These are phyloP conservation scores for Valencia hispanica DNA, from an alignment of 2,797 vertebrate species.

Conservation along the genomic window DNA sequence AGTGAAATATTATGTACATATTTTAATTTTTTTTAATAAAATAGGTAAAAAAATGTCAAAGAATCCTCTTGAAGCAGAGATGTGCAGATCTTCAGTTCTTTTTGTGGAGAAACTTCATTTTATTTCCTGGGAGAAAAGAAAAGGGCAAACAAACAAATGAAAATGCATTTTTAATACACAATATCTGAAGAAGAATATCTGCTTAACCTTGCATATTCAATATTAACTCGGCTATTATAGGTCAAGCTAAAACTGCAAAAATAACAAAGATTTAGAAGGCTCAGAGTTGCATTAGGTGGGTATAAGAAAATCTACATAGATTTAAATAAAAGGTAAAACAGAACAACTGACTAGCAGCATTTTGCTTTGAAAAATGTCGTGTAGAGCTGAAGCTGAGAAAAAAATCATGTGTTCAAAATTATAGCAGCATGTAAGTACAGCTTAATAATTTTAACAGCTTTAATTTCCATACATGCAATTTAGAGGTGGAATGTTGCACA, in stretches of 20 bases:
- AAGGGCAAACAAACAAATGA: constrained; percentile 32
- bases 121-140: constrained; percentile 86
- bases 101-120: constrained; percentile 99
- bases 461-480: neutral
- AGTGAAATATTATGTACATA: constrained; percentile 94
- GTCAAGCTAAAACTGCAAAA: neutral
- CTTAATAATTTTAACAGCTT: neutral
- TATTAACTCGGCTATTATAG: neutral
- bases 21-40: constrained; percentile 37
- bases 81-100: constrained; percentile 81
- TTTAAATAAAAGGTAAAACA: neutral
- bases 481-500: neutral
- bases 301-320: neutral
- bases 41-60: constrained; percentile 32
- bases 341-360: neutral
- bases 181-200: neutral
- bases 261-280: neutral
- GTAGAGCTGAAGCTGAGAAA: neutral
- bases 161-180: neutral
- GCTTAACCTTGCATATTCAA: neutral
- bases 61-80: constrained; percentile 45
- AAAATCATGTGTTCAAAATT: neutral
- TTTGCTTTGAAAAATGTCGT: too few relatives aligned
- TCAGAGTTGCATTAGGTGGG: neutral
- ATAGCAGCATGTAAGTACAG: neutral